Base-by-base conservation (phyloP, 1,140 invertebrate genomes). In the Cydia amplana region DNA sequence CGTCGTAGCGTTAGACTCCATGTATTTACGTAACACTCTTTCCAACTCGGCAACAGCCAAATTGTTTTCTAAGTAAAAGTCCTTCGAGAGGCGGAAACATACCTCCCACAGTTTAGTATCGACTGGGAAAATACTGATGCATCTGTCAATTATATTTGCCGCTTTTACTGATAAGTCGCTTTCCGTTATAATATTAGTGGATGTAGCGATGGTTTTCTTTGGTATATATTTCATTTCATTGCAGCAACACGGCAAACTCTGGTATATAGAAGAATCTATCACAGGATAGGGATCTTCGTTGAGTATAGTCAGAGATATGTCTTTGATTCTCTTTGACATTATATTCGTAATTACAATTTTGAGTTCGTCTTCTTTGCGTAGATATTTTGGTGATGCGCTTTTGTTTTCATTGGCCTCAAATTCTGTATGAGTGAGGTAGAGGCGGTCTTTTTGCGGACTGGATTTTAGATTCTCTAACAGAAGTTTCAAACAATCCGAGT, bases 41-140 rank as follows among this genome's bases (percentile, higher is more conserved):
- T 93, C 91, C 70, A 91, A 79, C 60, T 91, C 87, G 0, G 79
- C 75, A 40, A 88, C 80, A 20, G 78, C 82, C 74, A 93, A 79
- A 80, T 87, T 77, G 60, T 93, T 90, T n/a, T 89, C 83, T 6
- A 91, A 73, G 65, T 85, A 93, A 78, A 87, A 93, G 74, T 91
- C 82, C 76, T 89, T 91, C 0, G 89, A 83, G 3, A 85, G 74
- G 16, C 88, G 79, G 72, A 93, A 91, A 72, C 89, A 93, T 5
- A 78, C 79, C 77, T 91, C 90, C 91, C 91, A 93, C 4, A 91
- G 74, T 7, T 83, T 75, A 7, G 85, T 81, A n/a, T 91, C 85
- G 6, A 91, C 80, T 12, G 91, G 91, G 63, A 92, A 91, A 0
- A 86, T 83, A 23, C 82, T 85, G 4, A 93, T 87, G 73, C 87